Base-by-base conservation (phyloP, 2,113 vertebrate genomes). In the Salvelinus fontinalis region DNA sequence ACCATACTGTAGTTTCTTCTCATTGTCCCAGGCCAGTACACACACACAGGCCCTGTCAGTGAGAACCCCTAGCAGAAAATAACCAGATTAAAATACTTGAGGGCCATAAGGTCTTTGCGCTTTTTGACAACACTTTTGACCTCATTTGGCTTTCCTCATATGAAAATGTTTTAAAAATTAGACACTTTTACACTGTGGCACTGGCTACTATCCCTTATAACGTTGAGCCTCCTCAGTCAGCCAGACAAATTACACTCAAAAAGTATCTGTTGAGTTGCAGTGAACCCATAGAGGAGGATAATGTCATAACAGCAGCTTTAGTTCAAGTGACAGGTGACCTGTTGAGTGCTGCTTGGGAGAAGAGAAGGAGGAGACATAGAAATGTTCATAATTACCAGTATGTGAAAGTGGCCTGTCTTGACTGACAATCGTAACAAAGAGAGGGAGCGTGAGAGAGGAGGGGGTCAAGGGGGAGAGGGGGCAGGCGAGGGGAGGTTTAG, bases 391-490 rank as follows among this genome's bases (percentile, higher is more conserved):
- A 87, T 92, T 86, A 83, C 79, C 80, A 81, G 72, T 82, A 74
- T 81, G 84, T 85, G 81, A 84, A 83, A 90, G 70, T 86, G 84
- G 80, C 39, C 79, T 49, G 22, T 31, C 68, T 26, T 81, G 85
- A 88, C 54, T 90, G 90, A 91, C 84, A 96, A 96, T 93, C 94
- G 51, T 89, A 95, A 94, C 86, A 90, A 87, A 89, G 82, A 87
- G 20, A n/a, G 44, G 14, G 68, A 49, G 22, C 44, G 86, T 91
- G 83, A 90, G 85, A 83, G 84, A 75, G 74, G 86, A 81, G 73
- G 78, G 84, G 81, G 80, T 88, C 74, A 87, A 79, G 80, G 77
- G 87, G 86, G 62, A 11, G 57, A 34, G 59, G 16, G 22, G 20
- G 60, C 9, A 11, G 8, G 39, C 39, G 2, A 8, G 8, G 39